A percentile compares a stretch with the other conserved stretches of the same genome.
Conservation (phyloP, 2,797 vertebrate species). For the Enteromius unitaeniatus region DNA sequence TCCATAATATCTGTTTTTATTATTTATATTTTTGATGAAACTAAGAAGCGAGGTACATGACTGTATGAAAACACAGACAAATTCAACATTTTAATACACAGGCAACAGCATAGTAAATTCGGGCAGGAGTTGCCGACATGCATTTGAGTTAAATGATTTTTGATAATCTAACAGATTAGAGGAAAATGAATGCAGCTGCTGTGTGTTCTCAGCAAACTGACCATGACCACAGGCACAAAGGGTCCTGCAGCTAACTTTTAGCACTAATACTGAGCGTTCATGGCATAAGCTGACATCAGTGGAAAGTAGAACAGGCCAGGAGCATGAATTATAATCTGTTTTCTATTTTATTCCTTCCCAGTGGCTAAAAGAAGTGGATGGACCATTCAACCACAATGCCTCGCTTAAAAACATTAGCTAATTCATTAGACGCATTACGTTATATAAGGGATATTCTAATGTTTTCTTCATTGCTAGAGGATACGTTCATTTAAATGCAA, state of each 20-base stretch:
- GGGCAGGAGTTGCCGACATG: not conserved
- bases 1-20: not conserved
- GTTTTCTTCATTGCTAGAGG: not conserved
- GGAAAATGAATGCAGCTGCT: constrained; percentile 1
- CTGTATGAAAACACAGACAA: not conserved
- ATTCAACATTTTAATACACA: not conserved
- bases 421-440: constrained; percentile 16
- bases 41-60: no score
- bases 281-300: constrained; percentile 28
- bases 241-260: constrained; percentile 10
- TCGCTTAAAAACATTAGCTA: constrained; percentile 19
- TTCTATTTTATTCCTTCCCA: constrained; percentile 17
- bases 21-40: not conserved
- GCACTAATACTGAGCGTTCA: constrained; percentile 12
- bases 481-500: not conserved
- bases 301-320: constrained; percentile 20
- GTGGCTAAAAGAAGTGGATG: constrained; percentile 38
- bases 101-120: not conserved
- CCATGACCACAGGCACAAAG: not conserved
- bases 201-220: constrained; percentile 4
- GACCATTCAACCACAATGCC: not conserved
- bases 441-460: constrained; percentile 5
- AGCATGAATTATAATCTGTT: constrained; percentile 24
- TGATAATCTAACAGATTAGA: constrained; percentile 7
- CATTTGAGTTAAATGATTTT: not conserved